These are phyloP conservation scores for Nephila pilipes DNA, from an alignment of 1,140 invertebrate species.

Conservation along the genomic window DNA sequence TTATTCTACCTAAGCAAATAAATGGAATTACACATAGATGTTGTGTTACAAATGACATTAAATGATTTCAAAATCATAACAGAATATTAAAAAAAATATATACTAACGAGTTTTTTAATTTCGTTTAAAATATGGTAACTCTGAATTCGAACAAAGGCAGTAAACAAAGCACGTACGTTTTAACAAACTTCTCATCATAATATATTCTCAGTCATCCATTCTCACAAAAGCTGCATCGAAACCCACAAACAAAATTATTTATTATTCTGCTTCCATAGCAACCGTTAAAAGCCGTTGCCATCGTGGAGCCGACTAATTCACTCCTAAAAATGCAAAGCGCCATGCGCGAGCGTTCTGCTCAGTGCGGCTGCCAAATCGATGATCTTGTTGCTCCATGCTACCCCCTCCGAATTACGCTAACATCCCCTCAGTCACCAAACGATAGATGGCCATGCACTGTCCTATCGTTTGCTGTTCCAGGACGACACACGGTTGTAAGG, in stretches of 20 bases:
- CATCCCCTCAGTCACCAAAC: not conserved
- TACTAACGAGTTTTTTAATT: too few species aligned
- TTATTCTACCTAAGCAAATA: too few species aligned
- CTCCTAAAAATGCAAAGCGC: constrained; percentile 30
- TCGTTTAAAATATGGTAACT: too few species aligned
- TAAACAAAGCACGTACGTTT: too few species aligned
- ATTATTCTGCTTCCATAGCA: not conserved
- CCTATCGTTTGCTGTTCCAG: not conserved
- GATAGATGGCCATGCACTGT: not conserved
- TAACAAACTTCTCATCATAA: too few species aligned
- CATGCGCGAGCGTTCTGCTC: constrained; percentile 32
- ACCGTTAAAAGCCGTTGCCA: constrained; percentile 6
- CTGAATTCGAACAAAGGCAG: too few species aligned
- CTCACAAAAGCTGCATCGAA: not conserved
- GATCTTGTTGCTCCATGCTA: constrained; percentile 19
- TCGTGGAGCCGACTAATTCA: not conserved
- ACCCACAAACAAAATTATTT: constrained; percentile 23
- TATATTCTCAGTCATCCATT: not conserved
- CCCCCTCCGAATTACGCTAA: not conserved
- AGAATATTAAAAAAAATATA: too few species aligned
- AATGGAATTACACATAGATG: too few species aligned
- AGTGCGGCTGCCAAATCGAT: constrained; percentile 34
- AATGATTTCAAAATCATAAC: too few species aligned
- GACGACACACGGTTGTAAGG: not conserved
- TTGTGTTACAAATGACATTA: too few species aligned